A percentile compares a stretch with the other conserved stretches of the same genome.
phyloP scores from a whole-genome alignment of 2,113 vertebrate genomes.

The Pleuronectes platessa region DNA sequence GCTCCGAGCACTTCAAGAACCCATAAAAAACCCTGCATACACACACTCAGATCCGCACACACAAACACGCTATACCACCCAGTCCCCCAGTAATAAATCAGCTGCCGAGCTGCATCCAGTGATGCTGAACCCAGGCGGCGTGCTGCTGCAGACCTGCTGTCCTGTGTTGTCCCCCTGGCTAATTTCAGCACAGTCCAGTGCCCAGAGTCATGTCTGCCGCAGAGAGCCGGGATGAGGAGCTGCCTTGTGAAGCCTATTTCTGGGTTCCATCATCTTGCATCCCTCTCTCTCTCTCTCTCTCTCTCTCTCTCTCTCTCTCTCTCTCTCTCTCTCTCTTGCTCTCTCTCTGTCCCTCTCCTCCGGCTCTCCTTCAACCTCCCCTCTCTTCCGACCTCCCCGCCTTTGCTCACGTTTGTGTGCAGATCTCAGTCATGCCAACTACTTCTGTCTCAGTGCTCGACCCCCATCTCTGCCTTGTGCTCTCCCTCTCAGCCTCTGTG shows the following conservation, averaged over 20 bases:
- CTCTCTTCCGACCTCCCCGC: slow-evolving; percentile 39
- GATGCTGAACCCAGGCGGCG: slow-evolving; percentile 62
- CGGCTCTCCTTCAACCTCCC: slow-evolving; percentile 56
- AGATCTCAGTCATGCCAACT: slow-evolving; percentile 61
- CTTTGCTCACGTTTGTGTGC: slow-evolving; percentile 59
- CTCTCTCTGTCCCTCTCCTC: slow-evolving; percentile 40
- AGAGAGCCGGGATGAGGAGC: slow-evolving; percentile 63
- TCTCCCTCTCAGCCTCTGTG: slow-evolving; percentile 55
- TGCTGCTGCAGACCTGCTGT: slow-evolving; percentile 70
- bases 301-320: slow-evolving; percentile 3
- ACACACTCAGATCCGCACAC: slow-evolving; percentile 36
- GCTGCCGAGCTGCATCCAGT: slow-evolving; percentile 74
- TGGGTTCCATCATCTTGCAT: slow-evolving; percentile 70
- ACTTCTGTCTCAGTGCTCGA: slow-evolving; percentile 59
- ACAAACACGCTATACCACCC: slow-evolving; percentile 66
- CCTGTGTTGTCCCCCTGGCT: slow-evolving; percentile 71
- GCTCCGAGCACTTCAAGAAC: slow-evolving; percentile 61
- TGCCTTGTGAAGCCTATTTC: slow-evolving; percentile 68
- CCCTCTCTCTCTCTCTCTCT: slow-evolving; percentile 25
- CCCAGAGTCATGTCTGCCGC: slow-evolving; percentile 74
- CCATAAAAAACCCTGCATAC: slow-evolving; percentile 58
- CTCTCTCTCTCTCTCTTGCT: slow-evolving; percentile 31
- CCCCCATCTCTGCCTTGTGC: slow-evolving; percentile 61
- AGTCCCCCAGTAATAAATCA: slow-evolving; percentile 78
- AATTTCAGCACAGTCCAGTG: slow-evolving; percentile 72